phyloP scores from a whole-genome alignment of 2,888 invertebrate species.

The Leucozona laternaria region DNA sequence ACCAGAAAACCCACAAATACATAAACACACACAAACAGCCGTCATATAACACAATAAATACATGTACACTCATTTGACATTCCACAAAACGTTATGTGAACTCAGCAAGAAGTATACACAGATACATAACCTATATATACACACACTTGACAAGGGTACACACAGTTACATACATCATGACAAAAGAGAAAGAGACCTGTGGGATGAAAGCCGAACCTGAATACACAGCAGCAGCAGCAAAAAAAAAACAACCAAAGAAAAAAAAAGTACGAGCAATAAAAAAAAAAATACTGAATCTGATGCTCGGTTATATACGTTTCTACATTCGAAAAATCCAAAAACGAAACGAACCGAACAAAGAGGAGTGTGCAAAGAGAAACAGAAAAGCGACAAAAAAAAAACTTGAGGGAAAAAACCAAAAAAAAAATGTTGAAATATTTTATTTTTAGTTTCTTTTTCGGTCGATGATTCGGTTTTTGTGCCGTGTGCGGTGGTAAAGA shows the following conservation, averaged over 20 bases:
- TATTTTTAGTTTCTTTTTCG: slow-evolving; percentile 76
- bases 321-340: slow-evolving; percentile 68
- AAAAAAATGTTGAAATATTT: slow-evolving; percentile 75
- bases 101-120: slow-evolving; percentile 29
- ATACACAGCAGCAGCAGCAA: slow-evolving; percentile 57
- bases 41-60: slow-evolving; percentile 13
- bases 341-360: slow-evolving; percentile 70
- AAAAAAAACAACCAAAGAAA: slow-evolving; percentile 21
- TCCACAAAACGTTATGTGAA: slow-evolving; percentile 75
- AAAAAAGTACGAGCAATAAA: slow-evolving; percentile 58
- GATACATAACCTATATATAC: slow-evolving; percentile 65
- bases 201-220: slow-evolving; percentile 76
- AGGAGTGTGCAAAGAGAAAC: slow-evolving; percentile 74
- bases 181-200: slow-evolving; percentile 76
- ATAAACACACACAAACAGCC: background rate
- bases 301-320: slow-evolving; percentile 66
- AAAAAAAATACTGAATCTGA: slow-evolving; percentile 62
- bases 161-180: slow-evolving; percentile 33
- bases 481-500: slow-evolving; percentile 74
- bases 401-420: slow-evolving; percentile 58
- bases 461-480: slow-evolving; percentile 76
- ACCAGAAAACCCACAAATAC: background rate
- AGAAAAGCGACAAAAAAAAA: slow-evolving; percentile 54
- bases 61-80: slow-evolving; percentile 66
- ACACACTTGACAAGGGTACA: slow-evolving; percentile 48